These are phyloP conservation scores for Drosophila serrata DNA, from an alignment of 1,140 invertebrate genomes.

Conservation along the genomic window DNA sequence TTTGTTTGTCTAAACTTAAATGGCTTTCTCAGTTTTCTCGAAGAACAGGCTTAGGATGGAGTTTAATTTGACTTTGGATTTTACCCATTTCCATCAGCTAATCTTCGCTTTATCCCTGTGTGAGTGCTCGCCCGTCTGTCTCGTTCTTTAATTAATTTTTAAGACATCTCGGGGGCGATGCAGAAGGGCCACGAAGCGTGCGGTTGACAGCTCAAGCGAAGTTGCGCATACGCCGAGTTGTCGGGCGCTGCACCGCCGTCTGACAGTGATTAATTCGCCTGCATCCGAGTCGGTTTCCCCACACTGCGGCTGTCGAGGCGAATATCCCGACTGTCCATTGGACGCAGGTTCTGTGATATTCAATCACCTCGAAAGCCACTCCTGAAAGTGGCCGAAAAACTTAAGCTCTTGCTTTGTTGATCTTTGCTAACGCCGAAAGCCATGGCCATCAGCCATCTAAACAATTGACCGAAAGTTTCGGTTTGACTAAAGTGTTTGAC, in stretches of 20 bases:
- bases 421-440: conserved; percentile 37
- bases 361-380: conserved; percentile 37
- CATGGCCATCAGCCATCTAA: conserved; percentile 37
- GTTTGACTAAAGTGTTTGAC: conserved; percentile 43
- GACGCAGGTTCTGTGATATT: conserved; percentile 10
- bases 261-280: conserved; percentile 66
- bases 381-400: conserved; percentile 32
- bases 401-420: conserved; percentile 22
- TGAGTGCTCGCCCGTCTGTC: not conserved
- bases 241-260: conserved; percentile 27
- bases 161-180: conserved; percentile 48
- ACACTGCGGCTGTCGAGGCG: conserved; percentile 11
- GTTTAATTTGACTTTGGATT: conserved; percentile 25
- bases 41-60: conserved; percentile 14
- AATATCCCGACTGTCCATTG: not conserved
- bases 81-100: conserved; percentile 32
- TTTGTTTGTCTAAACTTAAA: conserved; percentile 33
- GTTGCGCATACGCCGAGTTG: conserved; percentile 58
- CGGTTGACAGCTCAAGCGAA: conserved; percentile 31
- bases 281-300: conserved; percentile 15
- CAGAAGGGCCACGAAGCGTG: conserved; percentile 13
- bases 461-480: conserved; percentile 43
- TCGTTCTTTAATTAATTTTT: conserved; percentile 68
- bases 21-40: not conserved
- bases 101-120: conserved; percentile 12